Conservation (phyloP, 2,888 invertebrate genomes). For the Cinara cedri region DNA sequence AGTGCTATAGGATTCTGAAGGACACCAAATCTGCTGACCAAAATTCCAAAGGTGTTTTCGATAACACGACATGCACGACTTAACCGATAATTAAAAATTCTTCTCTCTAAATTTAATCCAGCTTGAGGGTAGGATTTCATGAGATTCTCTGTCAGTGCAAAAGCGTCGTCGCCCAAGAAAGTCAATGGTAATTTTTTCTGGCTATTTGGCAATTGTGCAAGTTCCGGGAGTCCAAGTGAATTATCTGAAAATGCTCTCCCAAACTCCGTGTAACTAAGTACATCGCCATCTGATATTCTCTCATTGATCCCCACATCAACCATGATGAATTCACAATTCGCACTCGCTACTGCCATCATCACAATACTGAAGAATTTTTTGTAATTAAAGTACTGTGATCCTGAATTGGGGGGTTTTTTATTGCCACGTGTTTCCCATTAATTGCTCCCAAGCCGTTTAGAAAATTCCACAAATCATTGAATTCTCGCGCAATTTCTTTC, state of each 20-base stretch:
- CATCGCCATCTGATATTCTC: not conserved
- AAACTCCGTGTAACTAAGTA: not conserved
- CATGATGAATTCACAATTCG: constrained; percentile 4
- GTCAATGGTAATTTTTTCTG: constrained; percentile 58
- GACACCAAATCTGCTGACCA: constrained; percentile 58
- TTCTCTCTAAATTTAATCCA: constrained; percentile 41
- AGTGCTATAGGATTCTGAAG: constrained; percentile 59
- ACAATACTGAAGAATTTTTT: constrained; percentile 12
- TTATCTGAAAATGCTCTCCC: no score
- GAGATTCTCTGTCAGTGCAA: constrained; percentile 59
- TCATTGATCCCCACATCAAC: not conserved
- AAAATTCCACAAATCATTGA: not conserved
- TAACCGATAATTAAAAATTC: constrained; percentile 59
- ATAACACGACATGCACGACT: constrained; percentile 56
- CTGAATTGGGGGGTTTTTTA: constrained; percentile 5
- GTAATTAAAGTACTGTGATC: constrained; percentile 13
- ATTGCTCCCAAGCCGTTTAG: not conserved
- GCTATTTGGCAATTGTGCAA: no score
- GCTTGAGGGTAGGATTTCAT: constrained; percentile 59
- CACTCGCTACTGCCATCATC: not conserved
- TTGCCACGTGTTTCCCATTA: constrained; percentile 18
- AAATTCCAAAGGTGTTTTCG: constrained; percentile 59
- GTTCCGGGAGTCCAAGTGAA: no score
- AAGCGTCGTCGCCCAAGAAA: constrained; percentile 60
- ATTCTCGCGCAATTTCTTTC: not conserved